Evolutionary conservation across 2,888 invertebrate genomes (phyloP), one percentile per base, ranked within the genome.

Genomic region (Conistra vaccinii): DNA sequence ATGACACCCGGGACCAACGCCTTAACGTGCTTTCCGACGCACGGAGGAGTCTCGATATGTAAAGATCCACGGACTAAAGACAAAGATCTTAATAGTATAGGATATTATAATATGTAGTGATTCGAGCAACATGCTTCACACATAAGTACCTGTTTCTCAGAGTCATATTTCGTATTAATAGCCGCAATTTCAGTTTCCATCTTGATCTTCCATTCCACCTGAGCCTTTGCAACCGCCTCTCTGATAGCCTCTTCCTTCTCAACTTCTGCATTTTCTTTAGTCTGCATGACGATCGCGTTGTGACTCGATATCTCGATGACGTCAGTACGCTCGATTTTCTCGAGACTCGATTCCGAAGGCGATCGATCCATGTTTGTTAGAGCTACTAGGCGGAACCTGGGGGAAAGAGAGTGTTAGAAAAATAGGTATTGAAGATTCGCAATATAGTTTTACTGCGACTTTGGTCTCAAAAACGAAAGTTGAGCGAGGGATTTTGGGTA

Each of bases 321-420:
- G 87, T 97, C 97, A 0, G 97, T 96, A 6, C 97, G 97, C 93
- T 98, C 98, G 32, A 98, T 97, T 93, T 98, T 98, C 89, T 98
- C 98, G 9, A 98, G 94, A 90, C 98, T 98, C 3, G 97, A 97
- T 86, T 98, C 98, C 10, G 98, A 98, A 0, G 98, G 98, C 73
- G 98, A 98, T 57, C 97, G 96, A 86, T 98, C 98, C 97, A 98
- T 97, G 65, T 97, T 97, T 17, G 97, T 97, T 77, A 97, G 95
- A 0, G 98, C 97, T 97, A 98, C 98, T 78, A 98, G 94, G 80
- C 98, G 97, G 93, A 97, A 98, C 85, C 98, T 97, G 77, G 1
- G 9, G 23, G 23, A 0, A 35, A 68, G 17, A 1, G 1, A 5
- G 35, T 69, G n/a, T 39, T 39, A 62, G 6, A 63, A 35, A 67